These are phyloP conservation scores for Melanerpes formicivorus DNA, from an alignment of 2,113 vertebrate species.

Conservation along the genomic window DNA sequence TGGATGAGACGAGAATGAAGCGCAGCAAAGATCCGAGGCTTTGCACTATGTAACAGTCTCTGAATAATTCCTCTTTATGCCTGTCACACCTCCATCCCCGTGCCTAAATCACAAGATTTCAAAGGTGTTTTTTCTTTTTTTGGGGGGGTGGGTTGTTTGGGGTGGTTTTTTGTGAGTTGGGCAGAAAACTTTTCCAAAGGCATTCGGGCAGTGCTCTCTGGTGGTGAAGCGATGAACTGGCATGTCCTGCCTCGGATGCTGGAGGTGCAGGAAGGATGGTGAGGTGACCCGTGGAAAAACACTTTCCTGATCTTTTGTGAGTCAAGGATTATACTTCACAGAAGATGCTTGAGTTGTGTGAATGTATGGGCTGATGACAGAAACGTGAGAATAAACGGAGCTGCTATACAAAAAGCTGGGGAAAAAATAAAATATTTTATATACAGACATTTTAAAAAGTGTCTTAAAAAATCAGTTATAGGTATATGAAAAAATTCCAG, in stretches of 20 bases:
- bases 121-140: not conserved
- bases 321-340: not conserved
- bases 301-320: not conserved
- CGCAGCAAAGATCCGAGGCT: not conserved
- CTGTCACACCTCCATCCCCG: not conserved
- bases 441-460: not conserved
- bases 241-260: fast-evolving
- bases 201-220: constrained; percentile 50
- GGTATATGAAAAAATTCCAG: not conserved
- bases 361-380: not conserved
- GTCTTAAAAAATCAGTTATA: not conserved
- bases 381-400: not conserved
- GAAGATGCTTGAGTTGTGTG: not conserved
- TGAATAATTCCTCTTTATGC: not conserved
- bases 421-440: fast-evolving
- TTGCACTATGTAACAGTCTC: not conserved
- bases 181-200: not conserved
- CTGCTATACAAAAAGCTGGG: not conserved
- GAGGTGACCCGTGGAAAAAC: not conserved
- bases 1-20: not conserved
- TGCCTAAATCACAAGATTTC: not conserved
- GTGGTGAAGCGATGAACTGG: not conserved
- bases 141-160: not conserved
- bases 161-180: not conserved
- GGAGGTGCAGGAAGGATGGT: not conserved